phyloP scores from a whole-genome alignment of 2,888 invertebrate genomes.

The Caenorhabditis macrosperma region DNA sequence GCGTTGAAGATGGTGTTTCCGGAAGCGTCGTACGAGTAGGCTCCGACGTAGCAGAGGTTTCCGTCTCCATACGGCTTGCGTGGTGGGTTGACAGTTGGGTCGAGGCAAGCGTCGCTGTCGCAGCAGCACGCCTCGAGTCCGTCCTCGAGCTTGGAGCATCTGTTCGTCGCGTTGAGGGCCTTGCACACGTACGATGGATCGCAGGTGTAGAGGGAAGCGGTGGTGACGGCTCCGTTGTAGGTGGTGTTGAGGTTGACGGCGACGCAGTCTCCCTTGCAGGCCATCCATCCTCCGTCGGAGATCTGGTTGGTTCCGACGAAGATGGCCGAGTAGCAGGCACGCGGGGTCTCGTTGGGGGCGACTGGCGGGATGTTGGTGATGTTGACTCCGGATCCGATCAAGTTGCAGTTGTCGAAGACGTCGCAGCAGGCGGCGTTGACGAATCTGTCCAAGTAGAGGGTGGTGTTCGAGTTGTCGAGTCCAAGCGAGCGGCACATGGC shows the following conservation, averaged over 20 bases:
- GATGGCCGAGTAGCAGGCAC: constrained; percentile 66
- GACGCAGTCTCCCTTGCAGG: constrained; percentile 67
- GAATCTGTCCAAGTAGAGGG: constrained; percentile 48
- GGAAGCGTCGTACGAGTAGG: constrained; percentile 45
- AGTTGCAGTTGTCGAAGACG: constrained; percentile 58
- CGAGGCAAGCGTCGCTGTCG: constrained; percentile 60
- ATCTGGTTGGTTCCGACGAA: constrained; percentile 44
- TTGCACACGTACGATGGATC: constrained; percentile 66
- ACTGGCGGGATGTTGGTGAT: constrained; percentile 47
- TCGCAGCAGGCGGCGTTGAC: constrained; percentile 61
- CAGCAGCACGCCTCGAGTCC: constrained; percentile 62
- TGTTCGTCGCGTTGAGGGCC: constrained; percentile 44
- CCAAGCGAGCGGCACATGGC: constrained; percentile 59
- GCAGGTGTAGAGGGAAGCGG: constrained; percentile 65
- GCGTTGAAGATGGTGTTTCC: constrained; percentile 53
- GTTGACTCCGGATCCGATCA: constrained; percentile 40
- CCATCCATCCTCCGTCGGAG: constrained; percentile 63
- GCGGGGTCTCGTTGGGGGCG: constrained; percentile 58
- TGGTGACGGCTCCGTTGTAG: constrained; percentile 30
- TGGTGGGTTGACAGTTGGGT: constrained; percentile 58
- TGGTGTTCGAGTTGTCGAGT: constrained; percentile 61
- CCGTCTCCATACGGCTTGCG: constrained; percentile 55
- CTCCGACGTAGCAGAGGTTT: constrained; percentile 66
- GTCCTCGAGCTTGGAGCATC: constrained; percentile 55
- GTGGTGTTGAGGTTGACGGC: constrained; percentile 61